Evolutionary conservation across 2,797 vertebrate species (phyloP).

Genomic region (Etheostoma nigrum): DNA sequence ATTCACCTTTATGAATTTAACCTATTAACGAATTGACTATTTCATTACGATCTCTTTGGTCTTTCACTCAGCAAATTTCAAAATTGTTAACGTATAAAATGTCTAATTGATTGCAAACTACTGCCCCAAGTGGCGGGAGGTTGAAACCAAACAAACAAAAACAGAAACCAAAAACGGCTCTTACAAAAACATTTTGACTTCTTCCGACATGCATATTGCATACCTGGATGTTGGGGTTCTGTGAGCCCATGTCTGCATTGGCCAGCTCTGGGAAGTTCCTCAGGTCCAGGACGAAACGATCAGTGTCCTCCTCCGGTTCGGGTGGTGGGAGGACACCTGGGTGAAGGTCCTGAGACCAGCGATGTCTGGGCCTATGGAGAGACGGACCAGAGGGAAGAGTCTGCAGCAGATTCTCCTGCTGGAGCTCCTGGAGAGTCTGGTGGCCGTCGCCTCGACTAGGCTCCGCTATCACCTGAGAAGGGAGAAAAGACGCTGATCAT

Average conservation of each 20-base stretch:
- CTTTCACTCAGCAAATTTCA: too few species aligned
- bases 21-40: too few species aligned
- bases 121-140: too few species aligned
- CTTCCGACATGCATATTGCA: neutral
- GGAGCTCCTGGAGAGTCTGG: slow-evolving; percentile 62
- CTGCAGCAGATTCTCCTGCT: slow-evolving; percentile 71
- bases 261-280: slow-evolving; percentile 89
- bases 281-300: slow-evolving; percentile 87
- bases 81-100: too few species aligned
- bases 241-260: slow-evolving; percentile 85
- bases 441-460: slow-evolving; percentile 30
- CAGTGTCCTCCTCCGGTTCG: slow-evolving; percentile 66
- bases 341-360: slow-evolving; percentile 66
- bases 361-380: slow-evolving; percentile 61
- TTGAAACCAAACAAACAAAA: too few species aligned
- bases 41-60: too few species aligned
- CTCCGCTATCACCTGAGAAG: slow-evolving; percentile 72
- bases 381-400: slow-evolving; percentile 62
- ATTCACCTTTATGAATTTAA: too few species aligned
- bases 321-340: slow-evolving; percentile 59
- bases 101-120: too few species aligned
- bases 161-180: too few species aligned
- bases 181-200: neutral
- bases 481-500: slow-evolving; percentile 4
- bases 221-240: slow-evolving; percentile 93